Evolutionary conservation across 2,113 vertebrate genomes (phyloP).

Genomic region (Gymnorhina tibicen): DNA sequence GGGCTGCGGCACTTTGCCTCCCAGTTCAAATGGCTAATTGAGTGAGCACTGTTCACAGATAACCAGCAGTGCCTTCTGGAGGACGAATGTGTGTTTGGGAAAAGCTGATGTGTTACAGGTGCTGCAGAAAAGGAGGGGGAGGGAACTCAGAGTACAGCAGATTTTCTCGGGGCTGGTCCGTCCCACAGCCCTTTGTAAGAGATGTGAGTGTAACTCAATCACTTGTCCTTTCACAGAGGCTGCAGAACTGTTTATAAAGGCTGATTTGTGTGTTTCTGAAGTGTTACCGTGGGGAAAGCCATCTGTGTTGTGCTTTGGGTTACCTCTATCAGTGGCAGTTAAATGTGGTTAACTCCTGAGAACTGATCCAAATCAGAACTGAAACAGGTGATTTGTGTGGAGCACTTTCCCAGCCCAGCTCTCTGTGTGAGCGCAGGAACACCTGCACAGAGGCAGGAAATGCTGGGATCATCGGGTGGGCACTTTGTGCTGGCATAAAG

Average conservation of each 20-base stretch:
- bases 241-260: neutral
- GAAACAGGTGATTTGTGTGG: neutral
- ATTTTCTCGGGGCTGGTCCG: neutral
- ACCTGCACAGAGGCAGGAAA: neutral
- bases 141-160: rapidly evolving
- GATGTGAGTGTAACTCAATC: neutral
- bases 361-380: neutral
- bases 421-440: neutral
- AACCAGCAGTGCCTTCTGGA: neutral
- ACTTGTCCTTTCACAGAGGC: neutral
- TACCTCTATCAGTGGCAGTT: neutral
- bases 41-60: neutral
- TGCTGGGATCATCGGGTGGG: neutral
- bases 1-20: neutral
- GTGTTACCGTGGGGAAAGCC: neutral
- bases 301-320: neutral
- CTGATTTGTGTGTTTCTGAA: neutral
- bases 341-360: neutral
- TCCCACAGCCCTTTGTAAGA: neutral
- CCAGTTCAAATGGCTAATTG: neutral
- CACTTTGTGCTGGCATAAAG: neutral
- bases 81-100: neutral
- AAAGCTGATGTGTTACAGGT: neutral
- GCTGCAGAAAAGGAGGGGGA: neutral
- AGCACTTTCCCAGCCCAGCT: neutral